These are phyloP conservation scores for Irena cyanogastra DNA, from an alignment of 2,113 vertebrate genomes.

Conservation along the genomic window DNA sequence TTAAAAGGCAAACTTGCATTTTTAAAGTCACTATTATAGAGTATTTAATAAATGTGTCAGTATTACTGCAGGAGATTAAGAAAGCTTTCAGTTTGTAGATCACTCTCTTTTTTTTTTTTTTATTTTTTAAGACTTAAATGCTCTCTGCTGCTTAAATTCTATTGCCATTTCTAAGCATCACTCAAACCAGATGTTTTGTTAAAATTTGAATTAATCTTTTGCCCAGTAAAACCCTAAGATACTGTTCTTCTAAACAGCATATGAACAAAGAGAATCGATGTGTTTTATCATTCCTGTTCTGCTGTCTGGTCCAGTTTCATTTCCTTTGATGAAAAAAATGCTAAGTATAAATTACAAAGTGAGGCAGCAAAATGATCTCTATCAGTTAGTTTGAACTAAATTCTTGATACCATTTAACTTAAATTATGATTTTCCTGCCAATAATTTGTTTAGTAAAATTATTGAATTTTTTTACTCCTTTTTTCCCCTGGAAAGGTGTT, in stretches of 20 bases:
- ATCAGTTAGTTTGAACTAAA: not conserved
- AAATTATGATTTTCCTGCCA: not conserved
- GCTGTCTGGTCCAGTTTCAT: not conserved
- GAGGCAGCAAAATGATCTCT: not conserved
- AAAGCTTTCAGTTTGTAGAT: not conserved
- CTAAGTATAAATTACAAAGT: not conserved
- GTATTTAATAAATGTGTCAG: not conserved
- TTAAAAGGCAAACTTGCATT: not conserved
- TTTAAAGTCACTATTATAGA: not conserved
- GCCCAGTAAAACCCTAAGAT: not conserved
- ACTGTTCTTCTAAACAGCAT: not conserved
- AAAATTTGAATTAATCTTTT: not conserved
- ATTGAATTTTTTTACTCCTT: not conserved
- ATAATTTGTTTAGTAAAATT: not conserved
- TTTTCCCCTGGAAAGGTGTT: not conserved
- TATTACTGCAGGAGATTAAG: not conserved
- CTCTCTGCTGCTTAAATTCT: not conserved
- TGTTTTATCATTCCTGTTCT: not conserved
- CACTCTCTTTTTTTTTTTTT: not conserved
- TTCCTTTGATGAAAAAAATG: not conserved
- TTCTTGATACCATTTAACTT: not conserved
- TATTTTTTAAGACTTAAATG: not conserved
- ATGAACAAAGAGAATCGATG: not conserved
- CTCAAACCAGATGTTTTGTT: not conserved
- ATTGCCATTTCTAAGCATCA: not conserved